These are phyloP conservation scores for Rhinatrema bivittatum DNA, from an alignment of 2,797 vertebrate species.

Conservation along the genomic window DNA sequence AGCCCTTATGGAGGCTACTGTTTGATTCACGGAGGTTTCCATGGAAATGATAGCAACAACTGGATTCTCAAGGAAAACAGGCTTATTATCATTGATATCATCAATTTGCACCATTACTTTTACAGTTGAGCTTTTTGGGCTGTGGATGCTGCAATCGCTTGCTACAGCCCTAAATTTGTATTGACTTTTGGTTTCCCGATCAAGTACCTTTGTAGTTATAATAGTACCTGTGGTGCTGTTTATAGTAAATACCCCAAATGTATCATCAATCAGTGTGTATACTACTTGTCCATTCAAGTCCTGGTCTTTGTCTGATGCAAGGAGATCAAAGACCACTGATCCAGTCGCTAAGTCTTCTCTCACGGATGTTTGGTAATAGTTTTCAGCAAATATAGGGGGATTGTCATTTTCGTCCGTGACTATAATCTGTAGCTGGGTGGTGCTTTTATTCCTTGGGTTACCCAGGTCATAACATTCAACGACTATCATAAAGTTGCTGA, in stretches of 20 bases:
- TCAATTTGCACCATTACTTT: conserved; percentile 65
- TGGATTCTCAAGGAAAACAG: conserved; percentile 65
- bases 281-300: conserved; percentile 69
- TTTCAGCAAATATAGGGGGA: conserved; percentile 60
- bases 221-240: conserved; percentile 56
- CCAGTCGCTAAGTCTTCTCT: conserved; percentile 68
- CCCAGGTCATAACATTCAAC: conserved; percentile 75
- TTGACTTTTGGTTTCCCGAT: conserved; percentile 67
- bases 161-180: conserved; percentile 67
- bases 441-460: conserved; percentile 52
- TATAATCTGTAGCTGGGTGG: conserved; percentile 53
- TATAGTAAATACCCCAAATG: conserved; percentile 66
- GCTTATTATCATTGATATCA: conserved; percentile 83
- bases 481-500: conserved; percentile 66
- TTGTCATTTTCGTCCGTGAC: conserved; percentile 88
- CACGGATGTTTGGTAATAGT: conserved; percentile 62
- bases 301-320: conserved; percentile 69
- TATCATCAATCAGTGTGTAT: conserved; percentile 67
- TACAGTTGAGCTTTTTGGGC: conserved; percentile 61
- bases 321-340: conserved; percentile 58
- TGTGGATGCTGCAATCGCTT: conserved; percentile 61
- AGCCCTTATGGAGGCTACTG: conserved; percentile 54
- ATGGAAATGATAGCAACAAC: conserved; percentile 55
- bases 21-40: conserved; percentile 48
- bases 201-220: conserved; percentile 55